Base-by-base conservation (phyloP, 2,113 vertebrate species). In the Ochotona curzoniae region DNA sequence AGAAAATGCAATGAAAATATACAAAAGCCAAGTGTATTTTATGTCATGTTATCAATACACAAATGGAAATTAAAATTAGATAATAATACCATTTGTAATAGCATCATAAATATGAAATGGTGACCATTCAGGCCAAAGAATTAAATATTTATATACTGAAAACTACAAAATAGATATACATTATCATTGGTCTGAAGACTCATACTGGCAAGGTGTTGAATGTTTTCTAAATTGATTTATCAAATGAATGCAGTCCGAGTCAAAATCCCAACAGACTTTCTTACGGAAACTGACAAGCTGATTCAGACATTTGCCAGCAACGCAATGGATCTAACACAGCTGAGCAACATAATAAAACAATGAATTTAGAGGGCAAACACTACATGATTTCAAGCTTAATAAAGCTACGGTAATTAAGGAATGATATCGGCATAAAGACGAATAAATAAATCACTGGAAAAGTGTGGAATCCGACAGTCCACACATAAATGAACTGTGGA, bases 251-350 rank as follows among this genome's bases (percentile, higher is more conserved):
- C 13, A 92, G 74, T 47, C 8, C 7, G 12, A 82, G 13, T 94
- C 8, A 89, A 91, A 85, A 44, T 91, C 5, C 11, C 44, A 49
- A 38, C n/a, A 67, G 26, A 9, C 0, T 69, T 60, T 93, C n/a
- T 82, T 84, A 26, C 47, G 51, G 25, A 93, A 61, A 12, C 51
- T 95, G 60, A 64, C 44, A 88, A 91, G 4, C 8, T 78, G 35
- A 93, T 66, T 73, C 73, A 35, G 83, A 93, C 83, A 83, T 47
- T 80, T n/a, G 87, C 21, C 71, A 60, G n/a, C 63, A 90, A 71
- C 82, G n/a, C 9, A 32, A 88, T 71, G 21, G 20, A 32, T 49
- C 11, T 75, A 60, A 17, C 89, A 92, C 35, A 81, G 15, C 20
- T 35, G 8, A 89, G 90, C 30, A 1, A 57, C 54, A 20, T 84